A percentile compares a stretch with the other conserved stretches of the same genome.
Evolutionary conservation across 2,888 invertebrate genomes (phyloP).

Genomic region (Nemotelus nigrinus): DNA sequence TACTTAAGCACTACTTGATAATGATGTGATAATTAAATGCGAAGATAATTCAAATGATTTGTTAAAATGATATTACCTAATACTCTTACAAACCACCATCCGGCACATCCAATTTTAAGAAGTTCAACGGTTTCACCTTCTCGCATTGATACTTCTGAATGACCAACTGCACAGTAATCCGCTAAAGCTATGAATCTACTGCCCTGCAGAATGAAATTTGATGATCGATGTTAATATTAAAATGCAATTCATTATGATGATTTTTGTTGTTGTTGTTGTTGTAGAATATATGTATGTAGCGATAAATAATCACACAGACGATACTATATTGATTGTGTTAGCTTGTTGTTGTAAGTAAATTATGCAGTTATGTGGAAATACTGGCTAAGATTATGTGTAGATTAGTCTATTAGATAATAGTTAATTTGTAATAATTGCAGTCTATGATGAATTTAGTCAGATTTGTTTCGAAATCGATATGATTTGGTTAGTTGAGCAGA

Average conservation of each 20-base stretch:
- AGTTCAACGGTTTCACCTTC: constrained; percentile 92
- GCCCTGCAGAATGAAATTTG: constrained; percentile 66
- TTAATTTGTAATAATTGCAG: too few relatives aligned
- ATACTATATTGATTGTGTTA: too few relatives aligned
- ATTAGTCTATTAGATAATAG: too few relatives aligned
- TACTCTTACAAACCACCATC: constrained; percentile 95
- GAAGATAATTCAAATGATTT: neutral
- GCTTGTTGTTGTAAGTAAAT: too few relatives aligned
- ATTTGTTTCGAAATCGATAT: too few relatives aligned
- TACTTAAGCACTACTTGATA: too few relatives aligned
- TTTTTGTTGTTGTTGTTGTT: neutral
- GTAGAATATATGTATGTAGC: neutral
- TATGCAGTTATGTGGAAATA: too few relatives aligned
- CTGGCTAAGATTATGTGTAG: too few relatives aligned
- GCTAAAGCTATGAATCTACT: constrained; percentile 88
- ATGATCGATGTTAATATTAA: constrained; percentile 4
- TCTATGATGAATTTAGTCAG: too few relatives aligned
- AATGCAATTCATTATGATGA: constrained; percentile 19
- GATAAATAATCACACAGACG: neutral
- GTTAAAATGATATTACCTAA: constrained; percentile 68
- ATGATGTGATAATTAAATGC: too few relatives aligned
- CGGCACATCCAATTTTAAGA: constrained; percentile 91
- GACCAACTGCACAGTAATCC: constrained; percentile 91
- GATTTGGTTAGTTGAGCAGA: too few relatives aligned
- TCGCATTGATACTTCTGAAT: constrained; percentile 87